A percentile compares a stretch with the other conserved stretches of the same genome.
Evolutionary conservation across 2,888 invertebrate genomes (phyloP).

Genomic region (Podabrus alpinus): DNA sequence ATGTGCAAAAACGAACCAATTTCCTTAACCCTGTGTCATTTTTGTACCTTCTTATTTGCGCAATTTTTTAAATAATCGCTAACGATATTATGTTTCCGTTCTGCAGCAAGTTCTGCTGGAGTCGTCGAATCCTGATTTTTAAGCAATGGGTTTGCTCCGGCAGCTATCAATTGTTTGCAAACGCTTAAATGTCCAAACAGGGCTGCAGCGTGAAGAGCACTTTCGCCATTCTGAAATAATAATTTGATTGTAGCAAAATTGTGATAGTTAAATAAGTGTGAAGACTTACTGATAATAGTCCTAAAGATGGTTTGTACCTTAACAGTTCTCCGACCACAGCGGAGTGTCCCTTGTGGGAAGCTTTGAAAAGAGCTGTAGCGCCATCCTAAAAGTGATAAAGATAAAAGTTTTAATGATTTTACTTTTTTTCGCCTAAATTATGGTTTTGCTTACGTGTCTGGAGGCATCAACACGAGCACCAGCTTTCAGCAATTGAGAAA

Average conservation of each 20-base stretch:
- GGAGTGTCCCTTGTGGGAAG: conserved; percentile 91
- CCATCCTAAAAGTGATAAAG: conserved; percentile 76
- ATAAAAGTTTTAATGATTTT: not conserved
- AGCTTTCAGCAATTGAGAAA: conserved; percentile 73
- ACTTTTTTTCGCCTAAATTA: not conserved
- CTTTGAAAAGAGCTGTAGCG: conserved; percentile 92
- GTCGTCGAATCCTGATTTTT: conserved; percentile 75
- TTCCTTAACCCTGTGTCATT: conserved; percentile 41
- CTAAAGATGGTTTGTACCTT: conserved; percentile 79
- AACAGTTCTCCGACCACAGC: conserved; percentile 85
- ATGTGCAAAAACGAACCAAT: conserved; percentile 36
- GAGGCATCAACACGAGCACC: conserved; percentile 81
- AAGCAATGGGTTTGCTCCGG: conserved; percentile 69
- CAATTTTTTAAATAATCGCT: conserved; percentile 60
- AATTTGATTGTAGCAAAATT: not conserved
- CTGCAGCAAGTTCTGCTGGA: conserved; percentile 67
- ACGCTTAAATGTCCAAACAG: conserved; percentile 85
- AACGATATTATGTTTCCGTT: conserved; percentile 60
- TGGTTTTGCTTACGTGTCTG: conserved; percentile 67
- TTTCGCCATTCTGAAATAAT: conserved; percentile 82
- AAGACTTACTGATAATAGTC: conserved; percentile 74
- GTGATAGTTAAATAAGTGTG: not conserved
- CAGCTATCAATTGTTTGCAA: conserved; percentile 73
- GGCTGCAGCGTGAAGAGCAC: conserved; percentile 88
- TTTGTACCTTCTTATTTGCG: conserved; percentile 43